Evolutionary conservation across 2,888 invertebrate species (phyloP), one percentile per base, ranked within the genome.

Genomic region (Hypomecis atomaria): DNA sequence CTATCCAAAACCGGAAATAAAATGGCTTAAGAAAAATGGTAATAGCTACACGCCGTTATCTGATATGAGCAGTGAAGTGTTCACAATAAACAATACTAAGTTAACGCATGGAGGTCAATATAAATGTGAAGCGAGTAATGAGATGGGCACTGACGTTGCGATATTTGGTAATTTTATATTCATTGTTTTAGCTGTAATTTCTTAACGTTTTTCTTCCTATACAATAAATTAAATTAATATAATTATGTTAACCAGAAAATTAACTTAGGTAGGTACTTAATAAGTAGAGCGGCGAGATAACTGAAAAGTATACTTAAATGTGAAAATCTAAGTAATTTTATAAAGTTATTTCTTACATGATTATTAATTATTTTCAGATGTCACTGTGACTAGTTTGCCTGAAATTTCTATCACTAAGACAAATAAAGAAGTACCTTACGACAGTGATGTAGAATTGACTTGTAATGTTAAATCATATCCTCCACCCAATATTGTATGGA

Each of bases 21-120:
- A 47, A 10, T 47, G 47, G 47, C 23, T 7, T 23, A 47, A 47
- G 10, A 47, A 33, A 4, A 47, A 47, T 7, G 7, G 6, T 4
- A 7, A 5, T 47, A 8, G 2, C 6, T 47, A 6, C 6, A 23
- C 13, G 7, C 3, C 1, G 7, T 6, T 47, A 0, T 1, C 10
- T 6, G 33, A 23, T 9, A 23, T 23, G 10, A 23, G 4, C 23
- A 33, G 58, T 3, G 62, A 67, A 48, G 55, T 64, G 40, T 52
- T 67, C 6, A 42, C 7, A 6, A 13, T 59, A 0, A 11, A 45
- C 11, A 48, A 13, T 4, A 48, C 52, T 8, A 38, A 13, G 0
- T 45, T 62, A 3, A 23, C 33, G 23, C 49, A 67, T n/a, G 55
- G 60, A 4, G 65, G 67, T n/a, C 40, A 11, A 8, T 70, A 67